Evolutionary conservation across 2,888 invertebrate genomes (phyloP), one percentile per base, ranked within the genome.

Genomic region (Dicranocentrus wangi): DNA sequence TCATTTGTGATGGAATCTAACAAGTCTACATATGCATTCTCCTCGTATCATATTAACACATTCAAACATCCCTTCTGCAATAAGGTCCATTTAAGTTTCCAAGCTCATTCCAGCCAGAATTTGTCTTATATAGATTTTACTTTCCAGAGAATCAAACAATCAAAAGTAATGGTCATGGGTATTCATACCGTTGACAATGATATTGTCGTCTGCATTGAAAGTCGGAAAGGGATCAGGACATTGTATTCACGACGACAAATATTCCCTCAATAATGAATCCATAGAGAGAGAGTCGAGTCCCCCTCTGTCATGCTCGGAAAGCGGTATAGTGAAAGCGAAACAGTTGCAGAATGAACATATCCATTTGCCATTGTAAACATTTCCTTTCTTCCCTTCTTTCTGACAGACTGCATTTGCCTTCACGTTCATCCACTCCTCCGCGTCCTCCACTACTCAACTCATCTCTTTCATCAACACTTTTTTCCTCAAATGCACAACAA

Each of bases 381-480:
- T 17, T 66, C 66, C 43, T 19, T 43, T 63, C 42, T 27, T n/a
- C 23, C 19, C 39, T 55, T 21, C 32, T 5, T 21, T 7, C 19
- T 8, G 17, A 10, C 61, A 61, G 58, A 42, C 55, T 58, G 15
- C 58, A 70, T 70, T 71, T 60, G 39, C 39, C 5, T 68, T 55
- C 39, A 7, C 42, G 5, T 21, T 47, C 51, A 15, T 53, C 53
- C 21, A 47, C 27, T n/a, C 10, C 15, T 63, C 32, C 10, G 17
- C 43, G 19, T 55, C 65, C n/a, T 66, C 17, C 39, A 60, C 25
- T n/a, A 25, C 55, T 58, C 60, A 63, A 42, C 39, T 53, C 73
- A 53, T 65, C 63, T 65, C 55, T 55, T 55, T 55, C 73, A 73
- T 75, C 65, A 66, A 55, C 75, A 65, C 58, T 75, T 75, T 61